These are phyloP conservation scores for Spilarctia lutea DNA, from an alignment of 2,888 invertebrate species.

Conservation along the genomic window DNA sequence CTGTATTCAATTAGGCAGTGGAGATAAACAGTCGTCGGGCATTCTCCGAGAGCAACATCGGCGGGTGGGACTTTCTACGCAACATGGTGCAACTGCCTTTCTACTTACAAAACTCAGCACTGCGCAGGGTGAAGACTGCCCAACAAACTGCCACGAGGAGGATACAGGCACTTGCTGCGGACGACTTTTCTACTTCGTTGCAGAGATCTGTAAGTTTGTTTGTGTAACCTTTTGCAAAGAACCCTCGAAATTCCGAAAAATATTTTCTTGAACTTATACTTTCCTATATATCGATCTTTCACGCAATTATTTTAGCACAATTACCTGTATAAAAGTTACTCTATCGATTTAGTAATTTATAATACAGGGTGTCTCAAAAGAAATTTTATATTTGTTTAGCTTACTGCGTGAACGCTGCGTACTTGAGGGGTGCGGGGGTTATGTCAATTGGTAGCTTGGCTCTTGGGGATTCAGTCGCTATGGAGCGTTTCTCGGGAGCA, in stretches of 20 bases:
- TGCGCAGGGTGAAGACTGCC: constrained; percentile 95
- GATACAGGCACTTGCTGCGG: constrained; percentile 82
- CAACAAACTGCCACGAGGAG: constrained; percentile 90
- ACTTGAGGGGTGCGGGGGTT: no score
- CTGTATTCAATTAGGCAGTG: constrained; percentile 88
- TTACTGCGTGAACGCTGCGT: no score
- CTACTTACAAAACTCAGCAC: constrained; percentile 98
- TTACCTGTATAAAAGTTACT: no score
- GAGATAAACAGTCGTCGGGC: constrained; percentile 95
- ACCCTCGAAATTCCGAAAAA: not conserved
- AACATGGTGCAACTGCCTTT: constrained; percentile 99
- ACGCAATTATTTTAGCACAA: no score
- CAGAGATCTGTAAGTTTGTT: constrained; percentile 80
- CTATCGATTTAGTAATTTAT: no score
- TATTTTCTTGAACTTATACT: not conserved
- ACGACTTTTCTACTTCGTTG: constrained; percentile 84
- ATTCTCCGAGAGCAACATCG: constrained; percentile 96
- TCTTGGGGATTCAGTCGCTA: no score
- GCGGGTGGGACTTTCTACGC: constrained; percentile 97
- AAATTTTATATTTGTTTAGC: no score
- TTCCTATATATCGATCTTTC: no score
- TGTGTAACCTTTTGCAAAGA: not conserved
- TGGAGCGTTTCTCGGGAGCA: no score
- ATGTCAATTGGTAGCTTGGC: no score
- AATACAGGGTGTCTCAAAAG: no score